Percentiles rank a stretch among this genome's conserved stretches.
Evolutionary conservation across 2,797 vertebrate genomes (phyloP).

Genomic region (Halcyon smyrnensis): DNA sequence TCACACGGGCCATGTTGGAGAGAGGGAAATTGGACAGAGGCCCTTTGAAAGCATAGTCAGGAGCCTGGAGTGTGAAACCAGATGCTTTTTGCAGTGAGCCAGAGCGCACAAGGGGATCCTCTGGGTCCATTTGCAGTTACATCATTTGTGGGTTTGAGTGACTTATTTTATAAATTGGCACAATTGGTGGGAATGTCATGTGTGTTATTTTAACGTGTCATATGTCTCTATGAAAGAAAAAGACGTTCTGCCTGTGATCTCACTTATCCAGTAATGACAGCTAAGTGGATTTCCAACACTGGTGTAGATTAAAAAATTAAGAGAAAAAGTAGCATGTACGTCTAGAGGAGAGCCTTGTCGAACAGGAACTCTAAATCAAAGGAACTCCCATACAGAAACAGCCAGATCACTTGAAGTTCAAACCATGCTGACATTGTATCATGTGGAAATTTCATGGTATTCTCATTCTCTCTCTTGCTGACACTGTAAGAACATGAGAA

Average conservation of each 20-base stretch:
- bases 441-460: conserved; percentile 10
- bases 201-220: not conserved
- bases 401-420: conserved; percentile 60
- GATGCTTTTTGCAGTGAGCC: conserved; percentile 19
- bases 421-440: conserved; percentile 30
- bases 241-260: conserved; percentile 37
- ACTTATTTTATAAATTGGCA: conserved; percentile 54
- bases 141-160: conserved; percentile 35
- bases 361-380: conserved; percentile 48
- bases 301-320: conserved; percentile 38
- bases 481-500: not conserved
- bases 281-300: conserved; percentile 27
- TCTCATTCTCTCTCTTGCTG: conserved; percentile 32
- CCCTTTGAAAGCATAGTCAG: not conserved
- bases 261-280: conserved; percentile 52
- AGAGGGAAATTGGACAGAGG: conserved; percentile 27
- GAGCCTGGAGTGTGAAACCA: conserved; percentile 21
- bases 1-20: not conserved
- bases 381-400: conserved; percentile 44
- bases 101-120: not conserved
- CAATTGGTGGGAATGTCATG: conserved; percentile 35
- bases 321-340: not conserved
- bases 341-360: conserved; percentile 45
- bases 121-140: not conserved
- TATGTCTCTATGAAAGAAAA: conserved; percentile 44